Percentiles rank a stretch among this genome's conserved stretches.
Conservation (phyloP, 64 coral and sea anemone genomes). For the Catalaphyllia jardinei region DNA sequence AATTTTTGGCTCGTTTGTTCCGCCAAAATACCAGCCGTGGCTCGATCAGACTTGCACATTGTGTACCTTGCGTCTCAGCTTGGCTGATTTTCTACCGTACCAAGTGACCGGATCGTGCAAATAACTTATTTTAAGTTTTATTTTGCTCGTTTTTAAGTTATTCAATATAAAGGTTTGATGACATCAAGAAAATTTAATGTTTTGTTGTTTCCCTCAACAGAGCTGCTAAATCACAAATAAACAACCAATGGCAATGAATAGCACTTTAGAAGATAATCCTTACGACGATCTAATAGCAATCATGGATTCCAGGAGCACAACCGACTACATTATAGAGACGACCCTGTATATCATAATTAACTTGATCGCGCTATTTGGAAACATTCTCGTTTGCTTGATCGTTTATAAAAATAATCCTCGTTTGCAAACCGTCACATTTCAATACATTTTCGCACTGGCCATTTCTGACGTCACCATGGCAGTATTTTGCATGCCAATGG, state of each 20-base stretch:
- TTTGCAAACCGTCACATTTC: slow-evolving; percentile 27
- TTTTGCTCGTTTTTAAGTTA: no score
- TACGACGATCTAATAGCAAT: not conserved
- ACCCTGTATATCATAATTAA: slow-evolving; percentile 23
- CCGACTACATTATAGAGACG: not conserved
- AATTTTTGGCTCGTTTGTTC: no score
- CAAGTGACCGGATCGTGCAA: no score
- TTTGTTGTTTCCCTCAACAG: not conserved
- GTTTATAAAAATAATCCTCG: slow-evolving; percentile 42
- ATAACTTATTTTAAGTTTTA: no score
- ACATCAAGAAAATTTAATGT: no score
- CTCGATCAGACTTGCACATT: no score
- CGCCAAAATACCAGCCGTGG: no score
- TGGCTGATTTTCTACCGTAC: no score
- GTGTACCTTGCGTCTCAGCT: no score
- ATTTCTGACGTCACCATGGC: slow-evolving; percentile 40
- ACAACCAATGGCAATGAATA: not conserved
- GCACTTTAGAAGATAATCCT: not conserved
- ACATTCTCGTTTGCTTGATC: slow-evolving; percentile 41
- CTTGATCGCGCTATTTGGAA: slow-evolving; percentile 28
- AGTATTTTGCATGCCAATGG: slow-evolving; percentile 32
- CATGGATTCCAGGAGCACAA: not conserved
- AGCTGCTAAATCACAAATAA: not conserved
- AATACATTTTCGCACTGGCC: slow-evolving; percentile 43
- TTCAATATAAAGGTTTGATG: no score